Base-by-base conservation (phyloP, 1,140 invertebrate species). In the Himalopsyche phryganea region DNA sequence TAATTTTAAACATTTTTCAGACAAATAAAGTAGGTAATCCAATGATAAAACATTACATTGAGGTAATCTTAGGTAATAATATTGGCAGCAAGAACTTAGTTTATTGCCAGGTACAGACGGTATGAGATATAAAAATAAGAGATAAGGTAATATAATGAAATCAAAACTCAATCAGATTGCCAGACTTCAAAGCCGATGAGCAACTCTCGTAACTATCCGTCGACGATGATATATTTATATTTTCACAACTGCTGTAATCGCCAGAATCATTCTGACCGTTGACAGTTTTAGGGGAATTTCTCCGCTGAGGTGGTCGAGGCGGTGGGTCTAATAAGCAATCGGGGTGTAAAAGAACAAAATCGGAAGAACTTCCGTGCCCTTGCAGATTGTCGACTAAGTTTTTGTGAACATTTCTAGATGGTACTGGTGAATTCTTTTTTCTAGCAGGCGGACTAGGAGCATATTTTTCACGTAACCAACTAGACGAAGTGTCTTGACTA, bases 361-460 rank as follows among this genome's bases (percentile, higher is more conserved):
- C 60, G 20, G 10, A 44, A 47, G 40, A 48, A 10, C 42, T 35
- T 32, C 44, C 23, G 10, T 50, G 51, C 5, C 56, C 53, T 19
- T 14, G 28, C 36, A 50, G 49, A 50, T 44, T 49, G 13, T 10
- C 19, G 9, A 17, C 18, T 32, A 14, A 18, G 20, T 17, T 47
- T 28, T 50, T 53, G 32, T 40, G 7, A 23, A 20, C 36, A 40
- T 56, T 59, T 51, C 70, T 65, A n/a, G 58, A 55, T 28, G 19
- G 66, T 7, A 46, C 55, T 5, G 75, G 75, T 13, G 75, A 76
- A 44, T 73, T 59, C 57, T 76, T 77, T 17, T 66, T 71, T 56
- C 76, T 69, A 0, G 72, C 71, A 0, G 76, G 76, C 11, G 75
- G 75, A 60, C 75, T 77, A 0, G 76, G 76, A 14, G 76, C 76